phyloP scores from a whole-genome alignment of 2,113 vertebrate genomes.

The Mionectes macconnelli region DNA sequence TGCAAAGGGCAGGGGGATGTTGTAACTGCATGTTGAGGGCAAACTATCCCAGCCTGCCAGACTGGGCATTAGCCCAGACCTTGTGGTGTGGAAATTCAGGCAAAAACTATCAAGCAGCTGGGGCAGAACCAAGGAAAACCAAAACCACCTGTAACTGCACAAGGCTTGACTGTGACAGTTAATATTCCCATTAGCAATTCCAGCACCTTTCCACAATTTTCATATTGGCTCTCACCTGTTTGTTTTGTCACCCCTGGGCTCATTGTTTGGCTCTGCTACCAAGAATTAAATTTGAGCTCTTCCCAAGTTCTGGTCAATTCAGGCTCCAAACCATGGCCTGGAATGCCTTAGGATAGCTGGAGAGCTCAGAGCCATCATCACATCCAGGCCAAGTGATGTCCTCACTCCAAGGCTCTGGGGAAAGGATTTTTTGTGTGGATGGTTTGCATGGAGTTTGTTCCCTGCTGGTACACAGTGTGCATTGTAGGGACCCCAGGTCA shows the following conservation, averaged over 20 bases:
- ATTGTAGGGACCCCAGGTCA: background rate
- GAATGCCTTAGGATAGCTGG: background rate
- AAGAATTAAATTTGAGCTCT: background rate
- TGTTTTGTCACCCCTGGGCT: background rate
- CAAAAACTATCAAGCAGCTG: background rate
- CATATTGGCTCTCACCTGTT: background rate
- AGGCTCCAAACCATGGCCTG: background rate
- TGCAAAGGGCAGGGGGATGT: background rate
- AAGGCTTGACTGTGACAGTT: background rate
- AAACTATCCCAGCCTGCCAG: background rate
- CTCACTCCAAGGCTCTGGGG: background rate
- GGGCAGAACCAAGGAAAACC: background rate
- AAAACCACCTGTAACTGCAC: background rate
- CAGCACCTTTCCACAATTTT: background rate
- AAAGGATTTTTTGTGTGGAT: background rate
- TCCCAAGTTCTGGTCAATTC: background rate
- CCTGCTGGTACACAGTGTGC: accelerated
- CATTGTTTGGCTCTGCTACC: background rate
- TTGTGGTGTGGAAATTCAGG: background rate
- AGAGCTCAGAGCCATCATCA: background rate
- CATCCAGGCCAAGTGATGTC: background rate
- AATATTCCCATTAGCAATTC: background rate
- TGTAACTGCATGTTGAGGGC: background rate
- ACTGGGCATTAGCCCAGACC: background rate
- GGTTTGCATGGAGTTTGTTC: background rate